Percentiles rank a stretch among this genome's conserved stretches.
Evolutionary conservation across 92 coral and sea anemone species (phyloP).

Genomic region (Phenganax stokvisi): DNA sequence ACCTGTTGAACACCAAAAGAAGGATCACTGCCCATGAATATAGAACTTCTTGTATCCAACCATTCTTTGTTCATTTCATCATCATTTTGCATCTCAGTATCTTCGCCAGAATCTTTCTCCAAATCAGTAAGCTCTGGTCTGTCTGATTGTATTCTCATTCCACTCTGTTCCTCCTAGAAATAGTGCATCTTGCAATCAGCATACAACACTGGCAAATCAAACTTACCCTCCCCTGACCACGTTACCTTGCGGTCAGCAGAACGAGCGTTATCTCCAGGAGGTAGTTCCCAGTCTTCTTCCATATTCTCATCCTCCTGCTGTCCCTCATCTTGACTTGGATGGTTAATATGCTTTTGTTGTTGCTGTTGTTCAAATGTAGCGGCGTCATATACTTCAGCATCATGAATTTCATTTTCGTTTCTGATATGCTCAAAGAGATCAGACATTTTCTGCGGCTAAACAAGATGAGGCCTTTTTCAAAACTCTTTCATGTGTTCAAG

Average conservation of each 20-base stretch:
- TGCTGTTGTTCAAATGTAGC: slow-evolving; percentile 91
- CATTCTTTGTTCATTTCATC: slow-evolving; percentile 1
- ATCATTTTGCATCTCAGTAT: neutral
- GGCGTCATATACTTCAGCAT: slow-evolving; percentile 91
- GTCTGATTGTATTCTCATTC: neutral
- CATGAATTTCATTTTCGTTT: slow-evolving; percentile 62
- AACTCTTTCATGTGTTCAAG: neutral
- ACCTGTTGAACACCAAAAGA: neutral
- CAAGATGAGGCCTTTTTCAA: neutral
- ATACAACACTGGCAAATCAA: too few relatives aligned
- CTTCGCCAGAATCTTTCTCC: neutral
- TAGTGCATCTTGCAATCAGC: too few relatives aligned
- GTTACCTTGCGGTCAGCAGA: slow-evolving; percentile 8
- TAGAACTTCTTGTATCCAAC: slow-evolving; percentile 8
- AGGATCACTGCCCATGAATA: neutral
- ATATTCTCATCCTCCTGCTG: slow-evolving; percentile 58
- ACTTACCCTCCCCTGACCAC: neutral
- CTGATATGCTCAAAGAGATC: slow-evolving; percentile 79
- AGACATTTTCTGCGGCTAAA: slow-evolving; percentile 47
- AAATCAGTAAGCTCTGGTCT: neutral
- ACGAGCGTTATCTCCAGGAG: slow-evolving; percentile 9
- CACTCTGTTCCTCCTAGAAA: too few relatives aligned
- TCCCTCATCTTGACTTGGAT: slow-evolving; percentile 55
- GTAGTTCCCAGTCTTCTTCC: slow-evolving; percentile 62
- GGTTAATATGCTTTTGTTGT: slow-evolving; percentile 65